These are phyloP conservation scores for Leucophora obtusa DNA, from an alignment of 2,888 invertebrate species.

Conservation along the genomic window DNA sequence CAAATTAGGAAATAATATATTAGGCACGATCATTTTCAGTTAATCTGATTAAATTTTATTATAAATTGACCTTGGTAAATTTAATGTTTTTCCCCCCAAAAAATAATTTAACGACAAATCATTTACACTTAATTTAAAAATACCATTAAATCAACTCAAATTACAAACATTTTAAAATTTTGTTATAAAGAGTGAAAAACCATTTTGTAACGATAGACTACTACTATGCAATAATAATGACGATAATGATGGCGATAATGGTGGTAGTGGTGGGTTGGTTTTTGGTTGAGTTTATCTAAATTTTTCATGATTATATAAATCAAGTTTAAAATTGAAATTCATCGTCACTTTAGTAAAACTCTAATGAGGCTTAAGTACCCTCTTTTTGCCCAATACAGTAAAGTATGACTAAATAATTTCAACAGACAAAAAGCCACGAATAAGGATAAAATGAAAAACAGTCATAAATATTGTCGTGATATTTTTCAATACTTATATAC, in stretches of 20 bases:
- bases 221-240: constrained; percentile 32
- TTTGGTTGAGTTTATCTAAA: constrained; percentile 30
- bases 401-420: constrained; percentile 30
- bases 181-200: constrained; percentile 24
- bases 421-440: constrained; percentile 30
- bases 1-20: too few species aligned
- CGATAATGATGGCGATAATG: constrained; percentile 39
- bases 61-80: background rate
- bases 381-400: constrained; percentile 9
- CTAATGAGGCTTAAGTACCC: constrained; percentile 61
- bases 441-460: constrained; percentile 29
- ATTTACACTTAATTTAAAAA: constrained; percentile 55
- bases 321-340: constrained; percentile 75
- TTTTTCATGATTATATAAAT: constrained; percentile 72
- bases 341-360: constrained; percentile 75
- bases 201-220: constrained; percentile 44
- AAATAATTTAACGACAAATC: constrained; percentile 38
- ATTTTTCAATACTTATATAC: constrained; percentile 5
- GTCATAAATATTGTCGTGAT: constrained; percentile 37
- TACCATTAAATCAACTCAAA: constrained; percentile 45
- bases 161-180: constrained; percentile 31
- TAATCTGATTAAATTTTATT: background rate
- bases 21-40: too few species aligned
- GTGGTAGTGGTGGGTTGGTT: constrained; percentile 40
- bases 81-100: background rate